phyloP scores from a whole-genome alignment of 2,888 invertebrate genomes.

The Melanophora roralis region DNA sequence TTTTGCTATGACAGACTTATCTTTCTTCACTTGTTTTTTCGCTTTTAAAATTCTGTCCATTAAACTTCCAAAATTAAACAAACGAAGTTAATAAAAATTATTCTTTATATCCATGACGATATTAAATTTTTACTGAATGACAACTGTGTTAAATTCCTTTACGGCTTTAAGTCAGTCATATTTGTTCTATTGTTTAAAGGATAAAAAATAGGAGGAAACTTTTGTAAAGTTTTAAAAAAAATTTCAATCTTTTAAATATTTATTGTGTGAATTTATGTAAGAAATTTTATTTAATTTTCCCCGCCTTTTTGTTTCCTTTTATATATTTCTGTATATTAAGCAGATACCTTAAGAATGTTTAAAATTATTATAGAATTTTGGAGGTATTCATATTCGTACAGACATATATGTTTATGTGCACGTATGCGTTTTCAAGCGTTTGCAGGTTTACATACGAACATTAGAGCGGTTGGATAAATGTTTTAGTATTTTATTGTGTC shows the following conservation, averaged over 20 bases:
- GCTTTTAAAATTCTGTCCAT: too few relatives aligned
- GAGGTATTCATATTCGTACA: neutral
- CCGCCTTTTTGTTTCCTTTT: too few relatives aligned
- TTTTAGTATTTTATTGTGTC: conserved; percentile 14
- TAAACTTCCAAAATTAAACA: too few relatives aligned
- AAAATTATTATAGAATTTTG: conserved; percentile 1
- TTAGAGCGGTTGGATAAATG: neutral
- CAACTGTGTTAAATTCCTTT: neutral
- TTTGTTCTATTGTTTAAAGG: neutral
- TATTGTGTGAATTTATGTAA: neutral
- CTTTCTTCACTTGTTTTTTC: too few relatives aligned
- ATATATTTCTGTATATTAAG: neutral
- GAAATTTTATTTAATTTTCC: neutral
- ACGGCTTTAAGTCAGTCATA: neutral
- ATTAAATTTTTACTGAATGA: too few relatives aligned
- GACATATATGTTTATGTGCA: neutral
- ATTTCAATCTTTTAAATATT: neutral
- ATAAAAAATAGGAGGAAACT: neutral
- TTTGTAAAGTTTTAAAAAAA: neutral
- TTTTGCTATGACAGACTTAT: too few relatives aligned
- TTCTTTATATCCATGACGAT: too few relatives aligned
- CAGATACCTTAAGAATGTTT: neutral
- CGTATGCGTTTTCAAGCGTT: too few relatives aligned
- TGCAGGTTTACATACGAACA: neutral
- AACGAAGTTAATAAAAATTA: too few relatives aligned